Conservation (phyloP, 2,888 invertebrate genomes). For the Dolomedes plantarius region DNA sequence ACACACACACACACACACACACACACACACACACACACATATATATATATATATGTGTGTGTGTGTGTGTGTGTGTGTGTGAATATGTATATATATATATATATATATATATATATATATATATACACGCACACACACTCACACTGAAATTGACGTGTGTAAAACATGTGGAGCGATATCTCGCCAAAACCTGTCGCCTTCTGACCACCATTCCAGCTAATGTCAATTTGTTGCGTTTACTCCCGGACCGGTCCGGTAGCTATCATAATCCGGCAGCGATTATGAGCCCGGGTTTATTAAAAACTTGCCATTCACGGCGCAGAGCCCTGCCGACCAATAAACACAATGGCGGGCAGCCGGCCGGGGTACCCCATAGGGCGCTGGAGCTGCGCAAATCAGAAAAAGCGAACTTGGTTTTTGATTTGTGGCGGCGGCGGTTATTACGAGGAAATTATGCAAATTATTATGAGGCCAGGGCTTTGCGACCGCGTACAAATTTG, state of each 20-base stretch:
- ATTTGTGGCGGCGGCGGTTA: slow-evolving; percentile 35
- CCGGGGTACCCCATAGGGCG: slow-evolving; percentile 19
- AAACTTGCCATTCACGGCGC: slow-evolving; percentile 51
- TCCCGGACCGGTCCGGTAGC: slow-evolving; percentile 31
- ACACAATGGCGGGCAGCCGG: slow-evolving; percentile 36
- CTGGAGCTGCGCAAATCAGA: slow-evolving; percentile 10
- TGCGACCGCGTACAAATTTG: slow-evolving; percentile 51
- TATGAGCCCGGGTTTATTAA: slow-evolving; percentile 63
- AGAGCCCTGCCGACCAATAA: slow-evolving; percentile 54
- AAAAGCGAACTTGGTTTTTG: slow-evolving; percentile 46
- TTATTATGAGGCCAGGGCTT: slow-evolving; percentile 27
- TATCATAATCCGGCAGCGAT: slow-evolving; percentile 55
- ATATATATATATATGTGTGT: no score
- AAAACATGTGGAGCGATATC: slow-evolving; percentile 19
- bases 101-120: no score
- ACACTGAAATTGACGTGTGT: no score
- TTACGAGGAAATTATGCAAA: slow-evolving; percentile 47
- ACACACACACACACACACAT: no score
- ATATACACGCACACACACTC: no score
- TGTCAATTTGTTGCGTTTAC: slow-evolving; percentile 70
- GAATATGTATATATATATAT: no score
- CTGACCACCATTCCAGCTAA: slow-evolving; percentile 34
- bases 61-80: no score
- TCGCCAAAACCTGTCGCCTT: slow-evolving; percentile 40
- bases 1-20: no score